phyloP scores from a whole-genome alignment of 2,113 vertebrate species.

The Tinamus guttatus region DNA sequence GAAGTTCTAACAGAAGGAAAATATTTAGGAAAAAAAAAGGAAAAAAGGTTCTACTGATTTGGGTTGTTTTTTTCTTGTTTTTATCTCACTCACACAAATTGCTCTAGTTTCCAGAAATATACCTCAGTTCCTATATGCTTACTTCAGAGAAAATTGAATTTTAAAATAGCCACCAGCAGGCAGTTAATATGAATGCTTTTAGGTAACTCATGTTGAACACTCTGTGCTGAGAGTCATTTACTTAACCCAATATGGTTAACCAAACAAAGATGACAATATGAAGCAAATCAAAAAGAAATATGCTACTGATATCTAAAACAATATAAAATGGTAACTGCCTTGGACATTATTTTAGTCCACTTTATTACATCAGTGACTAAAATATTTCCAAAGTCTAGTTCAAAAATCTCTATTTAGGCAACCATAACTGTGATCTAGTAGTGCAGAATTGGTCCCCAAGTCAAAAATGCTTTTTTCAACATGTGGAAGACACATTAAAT shows the following conservation, averaged over 20 bases:
- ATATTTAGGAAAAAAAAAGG: neutral
- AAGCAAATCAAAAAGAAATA: neutral
- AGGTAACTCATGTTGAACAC: neutral
- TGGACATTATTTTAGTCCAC: neutral
- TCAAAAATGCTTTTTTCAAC: neutral
- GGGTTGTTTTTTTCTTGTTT: neutral
- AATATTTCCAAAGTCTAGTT: neutral
- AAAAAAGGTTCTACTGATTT: neutral
- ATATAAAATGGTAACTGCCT: neutral
- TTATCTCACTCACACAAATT: neutral
- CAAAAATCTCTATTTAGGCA: neutral
- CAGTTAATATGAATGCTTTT: neutral
- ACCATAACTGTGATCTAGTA: neutral
- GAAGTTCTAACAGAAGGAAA: neutral
- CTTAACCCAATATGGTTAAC: neutral
- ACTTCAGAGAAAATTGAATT: slow-evolving; percentile 32
- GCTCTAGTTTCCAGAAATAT: neutral
- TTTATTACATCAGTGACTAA: neutral
- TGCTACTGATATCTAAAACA: neutral
- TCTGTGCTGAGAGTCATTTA: neutral
- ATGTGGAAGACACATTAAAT: neutral
- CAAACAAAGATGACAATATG: neutral
- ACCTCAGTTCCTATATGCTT: neutral
- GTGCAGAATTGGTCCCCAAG: neutral
- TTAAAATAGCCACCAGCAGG: slow-evolving; percentile 2